Evolutionary conservation across 2,113 vertebrate genomes (phyloP), one percentile per base, ranked within the genome.

Genomic region (Sapajus apella): DNA sequence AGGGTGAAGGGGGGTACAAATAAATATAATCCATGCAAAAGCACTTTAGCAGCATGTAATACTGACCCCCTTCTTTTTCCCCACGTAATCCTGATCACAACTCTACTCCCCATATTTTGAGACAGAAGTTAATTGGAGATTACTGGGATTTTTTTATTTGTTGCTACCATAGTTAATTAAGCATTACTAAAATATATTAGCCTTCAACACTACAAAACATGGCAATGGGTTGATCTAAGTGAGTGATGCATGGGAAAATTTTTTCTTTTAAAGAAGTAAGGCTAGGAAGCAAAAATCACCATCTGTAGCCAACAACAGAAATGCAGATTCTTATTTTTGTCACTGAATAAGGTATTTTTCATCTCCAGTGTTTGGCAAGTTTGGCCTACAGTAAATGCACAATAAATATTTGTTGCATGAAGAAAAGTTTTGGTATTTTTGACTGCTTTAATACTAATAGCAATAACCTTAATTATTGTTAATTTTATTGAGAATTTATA

Each of bases 391-490:
- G 12, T 43, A 76, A 87, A 89, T 37, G 25, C 12, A 82, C 27
- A 72, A 21, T 35, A 40, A 47, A 30, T 75, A 93, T 37, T 58
- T 85, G 13, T 50, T 86, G 40, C 37, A n/a, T n/a, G 17, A 85
- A 88, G 70, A 90, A 77, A 88, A 96, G 25, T 45, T 92, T 85
- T 81, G 20, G 18, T 61, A 55, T 77, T 88, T 95, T 73, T 87
- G 20, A 86, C 17, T 73, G 8, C 6, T 79, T 58, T 88, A 50
- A 45, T 86, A 55, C 70, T 35, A 94, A 66, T 12, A 76, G 4
- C 3, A 70, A 27, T 64, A 58, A 68, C n/a, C 50, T 61, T 70
- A 91, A 47, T 6, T 35, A 81, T 23, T 92, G 47, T 68, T 90
- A 21, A 23, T 89, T 55, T 93, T 84, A 70, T 11, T n/a, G 75